phyloP scores from a whole-genome alignment of 2,888 invertebrate genomes.

The Liposcelis brunnea region DNA sequence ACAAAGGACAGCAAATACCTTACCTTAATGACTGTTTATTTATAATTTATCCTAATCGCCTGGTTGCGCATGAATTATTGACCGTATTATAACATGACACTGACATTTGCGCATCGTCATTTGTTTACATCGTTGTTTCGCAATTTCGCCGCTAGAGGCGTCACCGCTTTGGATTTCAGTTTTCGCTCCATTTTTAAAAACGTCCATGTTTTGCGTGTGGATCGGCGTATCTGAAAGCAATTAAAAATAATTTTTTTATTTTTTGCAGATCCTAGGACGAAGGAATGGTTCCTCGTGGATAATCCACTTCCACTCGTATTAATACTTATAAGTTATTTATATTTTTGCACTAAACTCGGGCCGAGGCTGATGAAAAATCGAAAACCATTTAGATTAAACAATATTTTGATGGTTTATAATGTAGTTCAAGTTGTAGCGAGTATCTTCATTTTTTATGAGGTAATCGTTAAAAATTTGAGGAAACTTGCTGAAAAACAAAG shows the following conservation, averaged over 20 bases:
- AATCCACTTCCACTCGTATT: constrained; percentile 11
- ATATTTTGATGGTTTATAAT: constrained; percentile 12
- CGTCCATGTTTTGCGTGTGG: too few relatives aligned
- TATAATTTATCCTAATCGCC: too few relatives aligned
- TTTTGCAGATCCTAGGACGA: constrained; percentile 13
- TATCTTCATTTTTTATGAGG: constrained; percentile 28
- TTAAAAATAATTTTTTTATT: constrained; percentile 3
- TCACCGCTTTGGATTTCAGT: not conserved
- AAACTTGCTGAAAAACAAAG: too few relatives aligned
- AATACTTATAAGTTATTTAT: constrained; percentile 11
- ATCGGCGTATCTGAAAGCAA: too few relatives aligned
- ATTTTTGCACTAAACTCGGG: constrained; percentile 10
- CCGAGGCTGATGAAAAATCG: constrained; percentile 13
- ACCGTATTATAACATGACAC: too few relatives aligned
- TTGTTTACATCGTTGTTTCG: too few relatives aligned
- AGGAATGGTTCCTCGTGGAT: constrained; percentile 13
- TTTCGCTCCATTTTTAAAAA: not conserved
- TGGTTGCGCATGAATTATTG: too few relatives aligned
- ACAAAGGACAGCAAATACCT: too few relatives aligned
- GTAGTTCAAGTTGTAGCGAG: constrained; percentile 21
- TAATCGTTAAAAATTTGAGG: constrained; percentile 10
- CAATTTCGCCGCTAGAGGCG: too few relatives aligned
- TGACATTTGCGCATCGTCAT: too few relatives aligned
- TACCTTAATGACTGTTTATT: too few relatives aligned
- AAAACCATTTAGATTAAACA: constrained; percentile 13